Percentiles rank a stretch among this genome's conserved stretches.
Conservation (phyloP, 2,113 vertebrate genomes). For the Ursus arctos region DNA sequence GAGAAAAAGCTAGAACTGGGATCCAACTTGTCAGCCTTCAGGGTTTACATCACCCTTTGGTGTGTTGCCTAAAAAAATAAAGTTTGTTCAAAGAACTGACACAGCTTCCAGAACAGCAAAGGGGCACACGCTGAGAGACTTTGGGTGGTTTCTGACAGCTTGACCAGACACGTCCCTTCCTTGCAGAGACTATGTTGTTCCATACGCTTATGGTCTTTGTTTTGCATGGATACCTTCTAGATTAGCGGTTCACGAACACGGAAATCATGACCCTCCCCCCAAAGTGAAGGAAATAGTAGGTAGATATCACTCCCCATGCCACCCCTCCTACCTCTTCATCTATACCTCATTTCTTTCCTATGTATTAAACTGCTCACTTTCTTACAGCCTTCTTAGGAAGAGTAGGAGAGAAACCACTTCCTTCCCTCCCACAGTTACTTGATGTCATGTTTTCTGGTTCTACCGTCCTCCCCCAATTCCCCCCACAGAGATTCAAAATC, state of each 20-base stretch:
- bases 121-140: slow-evolving; percentile 80
- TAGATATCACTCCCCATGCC: background rate
- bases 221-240: slow-evolving; percentile 62
- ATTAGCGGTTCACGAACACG: slow-evolving; percentile 65
- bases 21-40: slow-evolving; percentile 82
- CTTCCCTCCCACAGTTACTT: background rate
- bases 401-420: background rate
- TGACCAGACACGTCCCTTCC: slow-evolving; percentile 76
- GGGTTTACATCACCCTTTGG: slow-evolving; percentile 86
- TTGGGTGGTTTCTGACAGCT: slow-evolving; percentile 77
- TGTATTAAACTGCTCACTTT: background rate
- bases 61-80: slow-evolving; percentile 87
- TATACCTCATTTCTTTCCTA: background rate
- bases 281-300: background rate
- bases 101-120: slow-evolving; percentile 81
- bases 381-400: background rate
- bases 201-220: slow-evolving; percentile 62
- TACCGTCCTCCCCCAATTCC: background rate
- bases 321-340: background rate
- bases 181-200: slow-evolving; percentile 73
- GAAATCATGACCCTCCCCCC: background rate
- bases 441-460: background rate
- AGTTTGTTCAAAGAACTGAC: slow-evolving; percentile 86
- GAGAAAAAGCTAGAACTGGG: slow-evolving; percentile 75
- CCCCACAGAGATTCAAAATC: background rate